Evolutionary conservation across 2,797 vertebrate species (phyloP), one percentile per base, ranked within the genome.

Genomic region (Passerculus sandwichensis): DNA sequence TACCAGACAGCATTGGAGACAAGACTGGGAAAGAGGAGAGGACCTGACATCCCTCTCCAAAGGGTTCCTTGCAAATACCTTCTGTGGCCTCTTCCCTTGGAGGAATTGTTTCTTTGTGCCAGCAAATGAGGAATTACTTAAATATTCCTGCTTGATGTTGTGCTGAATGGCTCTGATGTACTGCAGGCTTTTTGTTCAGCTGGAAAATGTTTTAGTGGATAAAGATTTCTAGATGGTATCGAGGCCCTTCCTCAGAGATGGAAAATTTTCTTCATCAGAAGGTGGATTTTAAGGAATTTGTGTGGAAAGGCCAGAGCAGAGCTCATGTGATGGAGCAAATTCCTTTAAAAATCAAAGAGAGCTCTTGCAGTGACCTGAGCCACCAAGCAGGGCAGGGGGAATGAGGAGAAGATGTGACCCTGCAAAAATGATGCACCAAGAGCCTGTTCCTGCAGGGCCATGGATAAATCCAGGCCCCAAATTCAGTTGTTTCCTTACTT

Each of bases 121-220:
- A 95, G 4, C 34, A 95, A 90, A 96, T 90, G 56, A 88, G 93
- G 89, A 93, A 89, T 91, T 86, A 27, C 65, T 97, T 83, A 88
- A 92, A 59, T 81, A 66, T 69, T 91, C 32, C 27, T 59, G 81
- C 67, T 73, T 57, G 36, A 5, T 53, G 29, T 53, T 73, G 51
- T 66, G 64, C 71, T 94, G 90, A 57, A 45, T 20, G 47, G 13
- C 70, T 60, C 61, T 77, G 91, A 92, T 64, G 73, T 21, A 3
- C 64, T 61, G 85, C 88, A 89, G 93, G 72, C 23, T 77, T 94
- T 61, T 51, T 6, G 15, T 84, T 89, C 84, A 29, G 36, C 60
- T 89, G 86, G 91, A 85, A 85, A 91, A 67, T 21, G 30, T 76
- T 81, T 76, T 25, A 14, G 90, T 74, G 10, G 32, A 9, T n/a